Conservation (phyloP, 2,888 invertebrate genomes). For the Drosophila anomelani region DNA sequence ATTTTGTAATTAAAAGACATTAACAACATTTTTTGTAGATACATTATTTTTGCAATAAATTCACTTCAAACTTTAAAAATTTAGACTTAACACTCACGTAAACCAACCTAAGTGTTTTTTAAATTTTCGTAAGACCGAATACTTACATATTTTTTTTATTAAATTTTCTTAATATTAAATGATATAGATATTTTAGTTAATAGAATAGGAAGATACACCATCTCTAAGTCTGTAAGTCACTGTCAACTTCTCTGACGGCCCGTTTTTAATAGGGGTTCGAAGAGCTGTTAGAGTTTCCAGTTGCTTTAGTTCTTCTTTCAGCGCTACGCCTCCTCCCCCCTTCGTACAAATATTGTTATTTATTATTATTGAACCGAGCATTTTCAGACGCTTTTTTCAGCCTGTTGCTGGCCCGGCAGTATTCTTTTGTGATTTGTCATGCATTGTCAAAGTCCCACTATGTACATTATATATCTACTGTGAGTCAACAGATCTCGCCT, state of each 20-base stretch:
- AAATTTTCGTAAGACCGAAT: not conserved
- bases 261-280: slow-evolving; percentile 28
- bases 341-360: slow-evolving; percentile 20
- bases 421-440: slow-evolving; percentile 48
- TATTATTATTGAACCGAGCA: slow-evolving; percentile 60
- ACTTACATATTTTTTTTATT: not conserved
- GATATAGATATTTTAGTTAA: not conserved
- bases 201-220: not conserved
- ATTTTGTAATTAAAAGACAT: too few relatives aligned
- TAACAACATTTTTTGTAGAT: not conserved
- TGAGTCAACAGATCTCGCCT: slow-evolving; percentile 17
- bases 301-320: slow-evolving; percentile 4
- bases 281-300: slow-evolving; percentile 40
- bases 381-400: slow-evolving; percentile 39
- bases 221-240: not conserved
- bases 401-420: slow-evolving; percentile 38
- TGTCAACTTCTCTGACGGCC: slow-evolving; percentile 9
- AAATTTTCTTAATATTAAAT: not conserved
- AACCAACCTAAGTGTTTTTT: not conserved
- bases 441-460: slow-evolving; percentile 27
- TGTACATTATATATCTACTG: slow-evolving; percentile 2
- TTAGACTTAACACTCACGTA: too few relatives aligned
- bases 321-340: not conserved
- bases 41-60: not conserved
- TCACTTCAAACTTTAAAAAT: too few relatives aligned